Percentiles rank a stretch among this genome's conserved stretches.
These are phyloP conservation scores for Ephydatia muelleri DNA, from an alignment of 37 sponge, comb jelly and placozoan species.

Conservation along the genomic window DNA sequence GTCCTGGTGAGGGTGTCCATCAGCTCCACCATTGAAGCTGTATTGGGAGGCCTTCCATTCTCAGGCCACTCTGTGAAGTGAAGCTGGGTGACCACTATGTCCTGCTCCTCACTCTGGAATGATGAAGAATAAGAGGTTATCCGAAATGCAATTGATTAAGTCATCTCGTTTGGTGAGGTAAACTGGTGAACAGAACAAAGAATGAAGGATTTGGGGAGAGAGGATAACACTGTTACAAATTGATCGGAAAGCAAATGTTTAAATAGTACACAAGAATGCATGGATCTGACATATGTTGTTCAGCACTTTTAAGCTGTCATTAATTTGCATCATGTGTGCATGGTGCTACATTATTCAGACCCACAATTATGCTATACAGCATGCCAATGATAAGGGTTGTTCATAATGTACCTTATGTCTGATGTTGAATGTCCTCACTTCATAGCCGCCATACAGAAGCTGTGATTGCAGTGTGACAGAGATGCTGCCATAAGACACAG, in stretches of 20 bases:
- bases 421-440: constrained; percentile 25
- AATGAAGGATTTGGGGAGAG: too few species aligned
- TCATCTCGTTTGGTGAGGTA: neutral
- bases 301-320: neutral
- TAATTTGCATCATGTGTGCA: too few species aligned
- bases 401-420: constrained; percentile 38
- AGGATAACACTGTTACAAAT: too few species aligned
- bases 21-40: constrained; percentile 60
- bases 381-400: neutral
- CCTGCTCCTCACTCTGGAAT: constrained; percentile 22
- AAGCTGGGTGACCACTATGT: constrained; percentile 53
- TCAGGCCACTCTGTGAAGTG: constrained; percentile 62
- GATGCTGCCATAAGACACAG: constrained; percentile 51
- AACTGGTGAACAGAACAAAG: neutral
- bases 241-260: too few species aligned
- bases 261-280: too few species aligned
- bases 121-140: too few species aligned
- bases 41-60: constrained; percentile 17
- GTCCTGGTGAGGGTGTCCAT: constrained; percentile 51
- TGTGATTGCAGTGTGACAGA: constrained; percentile 60
- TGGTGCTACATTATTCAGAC: neutral
- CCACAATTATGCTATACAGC: neutral
- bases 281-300: neutral
- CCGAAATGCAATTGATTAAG: neutral
- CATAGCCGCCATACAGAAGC: constrained; percentile 8